Conservation (phyloP, 2,113 vertebrate species). For the Apodemus sylvaticus region DNA sequence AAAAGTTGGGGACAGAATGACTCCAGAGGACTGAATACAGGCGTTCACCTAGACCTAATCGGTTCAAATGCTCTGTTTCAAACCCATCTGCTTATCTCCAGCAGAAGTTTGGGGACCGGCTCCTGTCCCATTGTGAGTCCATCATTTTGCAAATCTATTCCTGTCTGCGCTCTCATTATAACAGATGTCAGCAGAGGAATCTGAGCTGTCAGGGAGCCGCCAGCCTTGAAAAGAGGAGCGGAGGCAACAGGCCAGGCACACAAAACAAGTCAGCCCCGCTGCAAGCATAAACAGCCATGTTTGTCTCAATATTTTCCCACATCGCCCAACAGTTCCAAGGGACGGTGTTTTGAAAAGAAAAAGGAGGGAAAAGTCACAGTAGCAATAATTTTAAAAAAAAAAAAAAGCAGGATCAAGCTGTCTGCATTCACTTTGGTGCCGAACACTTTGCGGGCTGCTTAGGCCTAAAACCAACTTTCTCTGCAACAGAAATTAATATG, state of each 20-base stretch:
- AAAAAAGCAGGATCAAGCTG: neutral
- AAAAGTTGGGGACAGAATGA: slow-evolving; percentile 35
- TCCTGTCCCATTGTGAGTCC: slow-evolving; percentile 71
- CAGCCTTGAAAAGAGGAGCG: slow-evolving; percentile 65
- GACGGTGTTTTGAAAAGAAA: neutral
- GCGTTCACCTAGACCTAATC: slow-evolving; percentile 74
- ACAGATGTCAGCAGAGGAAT: slow-evolving; percentile 78
- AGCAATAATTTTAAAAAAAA: neutral
- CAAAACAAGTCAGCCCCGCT: slow-evolving; percentile 28
- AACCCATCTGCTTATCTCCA: slow-evolving; percentile 76
- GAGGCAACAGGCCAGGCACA: slow-evolving; percentile 30
- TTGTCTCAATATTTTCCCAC: slow-evolving; percentile 81
- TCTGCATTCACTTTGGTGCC: neutral
- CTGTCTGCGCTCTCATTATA: slow-evolving; percentile 69
- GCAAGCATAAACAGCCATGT: slow-evolving; percentile 61
- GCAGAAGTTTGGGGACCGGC: slow-evolving; percentile 71
- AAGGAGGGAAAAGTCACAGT: neutral
- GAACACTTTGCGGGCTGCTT: neutral
- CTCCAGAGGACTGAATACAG: slow-evolving; percentile 39
- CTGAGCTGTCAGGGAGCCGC: slow-evolving; percentile 71
- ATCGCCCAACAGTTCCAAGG: slow-evolving; percentile 44
- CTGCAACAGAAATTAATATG: neutral
- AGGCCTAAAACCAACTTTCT: neutral
- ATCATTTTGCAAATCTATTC: slow-evolving; percentile 78
- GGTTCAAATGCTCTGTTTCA: slow-evolving; percentile 71